Evolutionary conservation across 2,888 invertebrate genomes (phyloP).

Genomic region (Ellobium chinense): DNA sequence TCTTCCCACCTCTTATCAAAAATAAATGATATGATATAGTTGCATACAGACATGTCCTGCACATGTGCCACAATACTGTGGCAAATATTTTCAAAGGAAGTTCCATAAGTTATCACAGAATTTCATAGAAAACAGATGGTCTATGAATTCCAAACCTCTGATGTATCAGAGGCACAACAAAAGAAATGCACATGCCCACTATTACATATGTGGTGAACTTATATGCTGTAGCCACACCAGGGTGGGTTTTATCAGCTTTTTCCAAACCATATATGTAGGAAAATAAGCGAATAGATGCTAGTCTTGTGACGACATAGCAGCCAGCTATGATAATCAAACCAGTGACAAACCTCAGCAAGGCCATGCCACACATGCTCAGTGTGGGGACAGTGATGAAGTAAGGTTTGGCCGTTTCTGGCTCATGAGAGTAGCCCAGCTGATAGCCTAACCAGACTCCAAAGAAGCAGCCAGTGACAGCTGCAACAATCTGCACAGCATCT

Average conservation of each 20-base stretch:
- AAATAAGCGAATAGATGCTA: slow-evolving; percentile 57
- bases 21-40: too few species aligned
- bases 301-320: slow-evolving; percentile 56
- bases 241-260: slow-evolving; percentile 63
- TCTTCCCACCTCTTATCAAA: too few species aligned
- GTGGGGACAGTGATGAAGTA: slow-evolving; percentile 56
- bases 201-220: slow-evolving; percentile 64
- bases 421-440: slow-evolving; percentile 59
- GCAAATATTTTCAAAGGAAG: too few species aligned
- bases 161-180: slow-evolving; percentile 61
- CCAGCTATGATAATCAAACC: slow-evolving; percentile 57
- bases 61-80: too few species aligned
- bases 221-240: slow-evolving; percentile 60
- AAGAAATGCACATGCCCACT: slow-evolving; percentile 59
- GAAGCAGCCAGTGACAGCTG: slow-evolving; percentile 57
- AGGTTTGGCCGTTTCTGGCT: slow-evolving; percentile 40
- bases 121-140: slow-evolving; percentile 59
- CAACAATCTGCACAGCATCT: slow-evolving; percentile 65
- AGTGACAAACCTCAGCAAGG: slow-evolving; percentile 60
- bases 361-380: slow-evolving; percentile 54
- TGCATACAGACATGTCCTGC: too few species aligned
- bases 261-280: slow-evolving; percentile 61
- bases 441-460: slow-evolving; percentile 65
- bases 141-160: slow-evolving; percentile 62
- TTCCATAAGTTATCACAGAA: slow-evolving; percentile 56